phyloP scores from a whole-genome alignment of 2,888 invertebrate species.

The Microctonus brassicae region DNA sequence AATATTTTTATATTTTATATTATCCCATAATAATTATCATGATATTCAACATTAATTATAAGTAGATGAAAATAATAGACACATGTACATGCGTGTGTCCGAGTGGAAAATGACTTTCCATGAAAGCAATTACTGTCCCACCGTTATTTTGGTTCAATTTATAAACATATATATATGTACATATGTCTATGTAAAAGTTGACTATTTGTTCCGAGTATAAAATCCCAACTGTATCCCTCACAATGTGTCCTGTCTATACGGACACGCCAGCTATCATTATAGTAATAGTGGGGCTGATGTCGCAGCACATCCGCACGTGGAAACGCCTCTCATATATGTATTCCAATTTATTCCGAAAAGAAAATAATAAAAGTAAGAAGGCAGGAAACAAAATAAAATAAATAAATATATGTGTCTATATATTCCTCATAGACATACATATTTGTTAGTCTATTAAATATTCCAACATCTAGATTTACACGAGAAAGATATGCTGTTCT shows the following conservation, averaged over 20 bases:
- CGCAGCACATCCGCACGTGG: constrained; percentile 10
- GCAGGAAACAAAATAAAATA: not conserved
- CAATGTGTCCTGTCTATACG: not conserved
- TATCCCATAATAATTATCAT: not conserved
- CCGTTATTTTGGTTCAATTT: constrained; percentile 51
- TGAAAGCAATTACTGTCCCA: constrained; percentile 60
- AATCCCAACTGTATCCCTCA: not conserved
- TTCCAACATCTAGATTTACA: not conserved
- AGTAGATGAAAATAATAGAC: not conserved
- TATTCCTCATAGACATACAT: not conserved
- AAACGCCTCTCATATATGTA: constrained; percentile 5
- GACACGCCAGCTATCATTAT: constrained; percentile 53
- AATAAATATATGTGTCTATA: not conserved
- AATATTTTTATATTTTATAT: not conserved
- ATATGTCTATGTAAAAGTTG: constrained; percentile 20
- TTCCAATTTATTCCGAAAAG: not conserved
- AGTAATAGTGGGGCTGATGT: constrained; percentile 43
- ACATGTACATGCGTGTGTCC: constrained; percentile 29
- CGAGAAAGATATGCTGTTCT: constrained; percentile 16
- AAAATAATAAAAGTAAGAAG: not conserved
- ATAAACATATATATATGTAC: constrained; percentile 13
- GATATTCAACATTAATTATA: not conserved
- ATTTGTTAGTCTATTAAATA: not conserved
- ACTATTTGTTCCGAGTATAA: constrained; percentile 6
- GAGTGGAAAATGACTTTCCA: constrained; percentile 59